A percentile compares a stretch with the other conserved stretches of the same genome.
Evolutionary conservation across 2,888 invertebrate genomes (phyloP).

Genomic region (Drosophila longiperda): DNA sequence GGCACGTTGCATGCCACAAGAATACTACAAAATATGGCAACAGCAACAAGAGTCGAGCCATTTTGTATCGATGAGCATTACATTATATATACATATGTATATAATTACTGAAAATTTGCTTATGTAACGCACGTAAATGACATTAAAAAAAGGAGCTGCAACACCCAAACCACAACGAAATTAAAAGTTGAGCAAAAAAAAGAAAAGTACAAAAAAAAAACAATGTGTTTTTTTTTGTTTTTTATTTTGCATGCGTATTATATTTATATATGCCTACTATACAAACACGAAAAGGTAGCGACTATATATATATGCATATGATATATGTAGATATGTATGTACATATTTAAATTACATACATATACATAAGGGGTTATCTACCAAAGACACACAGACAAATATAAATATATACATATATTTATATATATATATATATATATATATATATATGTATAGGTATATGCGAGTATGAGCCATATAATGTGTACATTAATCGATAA

Average conservation of each 20-base stretch:
- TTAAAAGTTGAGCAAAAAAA: constrained; percentile 68
- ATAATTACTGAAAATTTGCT: constrained; percentile 72
- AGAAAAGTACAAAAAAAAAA: constrained; percentile 38
- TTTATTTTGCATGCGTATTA: constrained; percentile 38
- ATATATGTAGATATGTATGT: constrained; percentile 19
- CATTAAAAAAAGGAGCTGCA: not conserved
- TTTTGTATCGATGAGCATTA: constrained; percentile 59
- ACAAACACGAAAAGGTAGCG: constrained; percentile 48
- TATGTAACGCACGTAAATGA: constrained; percentile 71
- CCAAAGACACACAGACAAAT: constrained; percentile 35
- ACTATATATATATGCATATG: constrained; percentile 34
- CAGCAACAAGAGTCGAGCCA: constrained; percentile 39
- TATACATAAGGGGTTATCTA: constrained; percentile 73
- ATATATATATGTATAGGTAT: constrained; percentile 17
- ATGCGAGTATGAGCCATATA: constrained; percentile 64
- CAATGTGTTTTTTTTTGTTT: constrained; percentile 35
- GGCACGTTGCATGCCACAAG: constrained; percentile 54
- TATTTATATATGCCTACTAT: constrained; percentile 47
- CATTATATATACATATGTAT: constrained; percentile 46
- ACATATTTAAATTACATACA: constrained; percentile 48
- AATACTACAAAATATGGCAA: constrained; percentile 61
- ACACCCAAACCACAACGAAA: constrained; percentile 31
- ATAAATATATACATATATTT: constrained; percentile 2
- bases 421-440: constrained; percentile 10
- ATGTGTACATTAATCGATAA: constrained; percentile 80